Evolutionary conservation across 2,797 vertebrate genomes (phyloP).

Genomic region (Sebastes taczanowskii): DNA sequence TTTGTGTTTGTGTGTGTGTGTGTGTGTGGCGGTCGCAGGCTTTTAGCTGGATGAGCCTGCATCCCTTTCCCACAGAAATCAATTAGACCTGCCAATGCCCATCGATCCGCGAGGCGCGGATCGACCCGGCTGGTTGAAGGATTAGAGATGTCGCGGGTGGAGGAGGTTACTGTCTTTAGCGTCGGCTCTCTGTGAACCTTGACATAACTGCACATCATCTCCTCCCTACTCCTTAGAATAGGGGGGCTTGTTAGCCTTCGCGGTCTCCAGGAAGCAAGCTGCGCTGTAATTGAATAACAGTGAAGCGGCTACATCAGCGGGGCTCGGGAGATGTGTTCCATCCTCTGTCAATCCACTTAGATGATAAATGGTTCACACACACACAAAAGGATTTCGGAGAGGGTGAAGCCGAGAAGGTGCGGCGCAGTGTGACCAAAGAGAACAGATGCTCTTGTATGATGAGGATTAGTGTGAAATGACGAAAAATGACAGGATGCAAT

Average conservation of each 20-base stretch:
- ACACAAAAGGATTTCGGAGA: slow-evolving; percentile 36
- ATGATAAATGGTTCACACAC: slow-evolving; percentile 66
- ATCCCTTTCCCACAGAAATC: slow-evolving; percentile 81
- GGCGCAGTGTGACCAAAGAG: slow-evolving; percentile 33
- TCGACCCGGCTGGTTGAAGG: slow-evolving; percentile 59
- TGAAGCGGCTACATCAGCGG: slow-evolving; percentile 57
- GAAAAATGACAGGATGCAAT: slow-evolving; percentile 11
- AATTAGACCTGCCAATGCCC: slow-evolving; percentile 79
- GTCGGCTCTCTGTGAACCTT: slow-evolving; percentile 57
- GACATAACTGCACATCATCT: slow-evolving; percentile 57
- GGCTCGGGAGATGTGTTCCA: slow-evolving; percentile 58
- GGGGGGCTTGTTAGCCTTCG: slow-evolving; percentile 45
- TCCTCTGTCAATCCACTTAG: slow-evolving; percentile 66
- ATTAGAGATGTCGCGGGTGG: slow-evolving; percentile 63
- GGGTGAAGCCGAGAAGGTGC: slow-evolving; percentile 39
- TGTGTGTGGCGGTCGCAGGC: slow-evolving; percentile 10
- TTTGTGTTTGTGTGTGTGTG: not conserved
- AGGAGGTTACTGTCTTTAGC: slow-evolving; percentile 44
- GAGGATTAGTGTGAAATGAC: slow-evolving; percentile 45
- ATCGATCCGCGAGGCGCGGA: slow-evolving; percentile 68
- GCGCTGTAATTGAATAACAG: slow-evolving; percentile 68
- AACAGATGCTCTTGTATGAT: slow-evolving; percentile 32
- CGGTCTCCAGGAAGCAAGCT: slow-evolving; percentile 62
- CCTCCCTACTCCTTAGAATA: slow-evolving; percentile 48
- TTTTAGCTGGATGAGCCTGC: slow-evolving; percentile 67